phyloP scores from a whole-genome alignment of 92 coral and sea anemone genomes.

The Siderastrea siderea region DNA sequence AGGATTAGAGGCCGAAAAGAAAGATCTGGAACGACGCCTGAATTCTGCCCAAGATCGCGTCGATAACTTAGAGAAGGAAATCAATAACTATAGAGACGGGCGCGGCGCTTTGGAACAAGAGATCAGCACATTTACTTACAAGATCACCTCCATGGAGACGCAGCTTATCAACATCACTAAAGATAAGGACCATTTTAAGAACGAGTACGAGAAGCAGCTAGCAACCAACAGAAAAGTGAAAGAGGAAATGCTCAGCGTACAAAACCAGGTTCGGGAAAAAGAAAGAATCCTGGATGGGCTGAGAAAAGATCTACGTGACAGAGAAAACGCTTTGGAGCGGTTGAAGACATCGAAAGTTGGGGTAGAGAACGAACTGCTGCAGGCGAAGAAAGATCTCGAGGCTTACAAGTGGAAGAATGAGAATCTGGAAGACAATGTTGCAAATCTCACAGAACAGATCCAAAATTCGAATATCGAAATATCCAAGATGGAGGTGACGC shows the following conservation, averaged over 20 bases:
- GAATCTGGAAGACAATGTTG: slow-evolving; percentile 72
- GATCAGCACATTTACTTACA: slow-evolving; percentile 76
- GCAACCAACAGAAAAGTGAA: slow-evolving; percentile 83
- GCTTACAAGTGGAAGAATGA: slow-evolving; percentile 83
- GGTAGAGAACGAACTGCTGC: slow-evolving; percentile 85
- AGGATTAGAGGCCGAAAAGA: slow-evolving; percentile 85
- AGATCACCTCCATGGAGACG: slow-evolving; percentile 89
- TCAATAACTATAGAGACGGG: slow-evolving; percentile 83
- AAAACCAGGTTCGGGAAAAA: slow-evolving; percentile 88
- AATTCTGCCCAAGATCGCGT: slow-evolving; percentile 76
- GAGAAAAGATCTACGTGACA: slow-evolving; percentile 84
- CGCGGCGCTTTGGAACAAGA: slow-evolving; percentile 89
- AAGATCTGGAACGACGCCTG: slow-evolving; percentile 80
- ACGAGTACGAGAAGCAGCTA: slow-evolving; percentile 83
- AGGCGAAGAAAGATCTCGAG: slow-evolving; percentile 85
- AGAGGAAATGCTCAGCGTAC: slow-evolving; percentile 84
- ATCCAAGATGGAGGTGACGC: slow-evolving; percentile 87
- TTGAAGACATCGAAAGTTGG: slow-evolving; percentile 73
- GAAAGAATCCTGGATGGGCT: slow-evolving; percentile 83
- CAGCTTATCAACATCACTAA: slow-evolving; percentile 85
- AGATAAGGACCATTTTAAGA: slow-evolving; percentile 96
- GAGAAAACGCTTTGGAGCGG: slow-evolving; percentile 79
- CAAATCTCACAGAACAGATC: slow-evolving; percentile 78
- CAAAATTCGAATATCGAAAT: slow-evolving; percentile 76
- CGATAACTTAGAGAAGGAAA: slow-evolving; percentile 82